Percentiles rank a stretch among this genome's conserved stretches.
Evolutionary conservation across 2,888 invertebrate species (phyloP).

Genomic region (Hyposoter dolosus): DNA sequence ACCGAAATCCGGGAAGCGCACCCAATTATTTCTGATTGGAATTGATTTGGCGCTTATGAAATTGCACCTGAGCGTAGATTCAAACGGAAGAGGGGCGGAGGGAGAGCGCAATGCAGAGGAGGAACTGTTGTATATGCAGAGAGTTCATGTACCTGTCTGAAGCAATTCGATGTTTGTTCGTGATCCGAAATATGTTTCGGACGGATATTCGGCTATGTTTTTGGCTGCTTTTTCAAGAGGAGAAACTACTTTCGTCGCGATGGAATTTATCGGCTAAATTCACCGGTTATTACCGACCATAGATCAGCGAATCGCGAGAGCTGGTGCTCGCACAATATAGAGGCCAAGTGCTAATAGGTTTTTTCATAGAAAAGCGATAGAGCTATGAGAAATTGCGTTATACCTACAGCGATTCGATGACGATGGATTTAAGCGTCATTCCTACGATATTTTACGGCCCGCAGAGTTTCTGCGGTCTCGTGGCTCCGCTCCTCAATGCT

Average conservation of each 20-base stretch:
- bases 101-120: background rate
- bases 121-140: background rate
- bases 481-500: conserved; percentile 58
- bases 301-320: conserved; percentile 31
- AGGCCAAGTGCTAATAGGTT: conserved; percentile 17
- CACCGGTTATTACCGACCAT: conserved; percentile 25
- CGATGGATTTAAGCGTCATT: conserved; percentile 54
- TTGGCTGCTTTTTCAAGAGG: background rate
- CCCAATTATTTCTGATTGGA: conserved; percentile 52
- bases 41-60: conserved; percentile 53
- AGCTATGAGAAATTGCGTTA: conserved; percentile 47
- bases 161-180: background rate
- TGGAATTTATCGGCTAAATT: conserved; percentile 41
- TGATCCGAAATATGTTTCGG: background rate
- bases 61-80: conserved; percentile 22
- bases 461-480: conserved; percentile 60
- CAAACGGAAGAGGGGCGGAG: background rate
- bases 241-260: conserved; percentile 28
- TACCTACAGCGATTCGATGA: conserved; percentile 12
- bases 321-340: conserved; percentile 14
- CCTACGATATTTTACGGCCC: conserved; percentile 64
- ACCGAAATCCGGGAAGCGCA: conserved; percentile 12
- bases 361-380: conserved; percentile 17
- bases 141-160: background rate
- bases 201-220: background rate